A percentile compares a stretch with the other conserved stretches of the same genome.
These are phyloP conservation scores for Malaclemys terrapin DNA, from an alignment of 2,113 vertebrate genomes.

Conservation along the genomic window DNA sequence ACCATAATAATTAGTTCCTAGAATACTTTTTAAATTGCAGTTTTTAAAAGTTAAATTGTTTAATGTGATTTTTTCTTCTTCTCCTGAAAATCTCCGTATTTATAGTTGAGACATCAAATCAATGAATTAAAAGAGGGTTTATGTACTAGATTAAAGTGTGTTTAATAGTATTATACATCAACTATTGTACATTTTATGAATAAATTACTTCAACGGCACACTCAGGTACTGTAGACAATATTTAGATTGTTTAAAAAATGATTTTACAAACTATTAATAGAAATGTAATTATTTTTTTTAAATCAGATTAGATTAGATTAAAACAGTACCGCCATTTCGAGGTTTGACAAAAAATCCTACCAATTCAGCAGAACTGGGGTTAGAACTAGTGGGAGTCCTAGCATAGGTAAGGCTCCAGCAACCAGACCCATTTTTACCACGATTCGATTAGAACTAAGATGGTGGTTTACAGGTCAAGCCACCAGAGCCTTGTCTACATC, in stretches of 20 bases:
- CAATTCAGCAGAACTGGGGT: background rate
- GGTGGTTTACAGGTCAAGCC: background rate
- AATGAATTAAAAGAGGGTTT: background rate
- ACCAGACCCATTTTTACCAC: background rate
- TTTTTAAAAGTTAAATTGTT: background rate
- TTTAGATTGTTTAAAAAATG: background rate
- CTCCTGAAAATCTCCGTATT: background rate
- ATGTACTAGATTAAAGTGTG: background rate
- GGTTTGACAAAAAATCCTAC: background rate
- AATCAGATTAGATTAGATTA: no score
- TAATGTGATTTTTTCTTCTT: background rate
- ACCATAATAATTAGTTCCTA: background rate
- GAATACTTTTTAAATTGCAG: background rate
- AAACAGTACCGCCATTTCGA: background rate
- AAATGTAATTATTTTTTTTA: no score
- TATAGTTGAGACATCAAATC: background rate
- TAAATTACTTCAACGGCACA: background rate
- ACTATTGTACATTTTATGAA: background rate
- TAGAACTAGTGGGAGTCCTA: background rate
- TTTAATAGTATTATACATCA: constrained; percentile 11
- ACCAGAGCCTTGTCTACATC: background rate
- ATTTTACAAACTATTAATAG: background rate
- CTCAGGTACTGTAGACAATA: background rate
- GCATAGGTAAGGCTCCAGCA: background rate
- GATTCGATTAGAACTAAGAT: background rate